These are phyloP conservation scores for Pegoplata infirma DNA, from an alignment of 2,888 invertebrate genomes.

Conservation along the genomic window DNA sequence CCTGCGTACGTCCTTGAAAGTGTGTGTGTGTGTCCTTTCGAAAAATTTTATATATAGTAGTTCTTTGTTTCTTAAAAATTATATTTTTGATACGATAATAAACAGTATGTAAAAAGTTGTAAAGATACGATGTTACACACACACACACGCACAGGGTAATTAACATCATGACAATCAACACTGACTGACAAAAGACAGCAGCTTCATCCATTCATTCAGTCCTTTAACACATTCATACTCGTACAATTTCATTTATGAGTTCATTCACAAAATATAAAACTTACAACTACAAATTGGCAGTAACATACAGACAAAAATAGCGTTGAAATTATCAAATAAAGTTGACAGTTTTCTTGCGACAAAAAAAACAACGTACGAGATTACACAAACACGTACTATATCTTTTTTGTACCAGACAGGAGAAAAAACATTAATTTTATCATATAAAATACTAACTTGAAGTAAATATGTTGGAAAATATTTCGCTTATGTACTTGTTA, in stretches of 20 bases:
- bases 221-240: conserved; percentile 20
- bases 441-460: background rate
- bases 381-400: conserved; percentile 30
- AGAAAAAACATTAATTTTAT: background rate
- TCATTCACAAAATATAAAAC: conserved; percentile 19
- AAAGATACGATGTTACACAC: conserved; percentile 70
- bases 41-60: no score
- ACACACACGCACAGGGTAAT: no score
- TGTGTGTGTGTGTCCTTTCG: no score
- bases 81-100: conserved; percentile 37
- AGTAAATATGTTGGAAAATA: background rate
- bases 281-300: conserved; percentile 44
- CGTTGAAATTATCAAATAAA: conserved; percentile 54
- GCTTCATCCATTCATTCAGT: background rate
- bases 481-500: conserved; percentile 56
- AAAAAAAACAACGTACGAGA: conserved; percentile 33
- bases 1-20: no score
- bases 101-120: conserved; percentile 61
- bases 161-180: conserved; percentile 68
- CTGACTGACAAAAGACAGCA: conserved; percentile 44
- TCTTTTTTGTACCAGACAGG: background rate
- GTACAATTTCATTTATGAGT: conserved; percentile 6
- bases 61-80: conserved; percentile 70
- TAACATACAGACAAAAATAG: conserved; percentile 28
- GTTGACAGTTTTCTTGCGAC: conserved; percentile 54